Base-by-base conservation (phyloP, 2,888 invertebrate genomes). In the Amphipoea lucens region DNA sequence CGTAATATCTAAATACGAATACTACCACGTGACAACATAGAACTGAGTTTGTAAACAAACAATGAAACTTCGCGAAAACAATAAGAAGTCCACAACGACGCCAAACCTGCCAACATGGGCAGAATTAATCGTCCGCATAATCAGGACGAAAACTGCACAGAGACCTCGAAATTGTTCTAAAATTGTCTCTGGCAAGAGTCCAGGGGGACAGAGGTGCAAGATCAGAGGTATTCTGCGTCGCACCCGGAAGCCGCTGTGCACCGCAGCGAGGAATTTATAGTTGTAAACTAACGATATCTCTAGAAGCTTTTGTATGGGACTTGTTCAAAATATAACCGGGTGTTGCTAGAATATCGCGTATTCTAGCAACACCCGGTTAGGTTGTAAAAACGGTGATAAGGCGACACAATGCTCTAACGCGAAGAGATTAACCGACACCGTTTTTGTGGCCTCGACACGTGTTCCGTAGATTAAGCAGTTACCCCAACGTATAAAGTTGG, bases 161-260 rank as follows among this genome's bases (percentile, higher is more conserved):
- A 91, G 92, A 93, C 93, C 93, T 93, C 93, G 92, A 90, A 92
- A 92, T 87, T 87, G 87, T 90, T 90, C 92, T 93, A 92, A 92
- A 92, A 92, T 89, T 89, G 91, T 88, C 87, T 87, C 92, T 95
- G 95, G 95, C 94, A 90, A 77, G 71, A 76, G 81, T 91, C 95
- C 95, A 95, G 90, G 85, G 87, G 90, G 85, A 87, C 86, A 88
- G 90, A 92, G 93, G 92, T 93, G 91, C 90, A 91, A 88, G 87
- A 86, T 89, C 81, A 84, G 87, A 88, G 86, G 89, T 87, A 87
- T 83, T 81, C 86, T 82, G 85, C 81, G 85, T 85, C 90, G 85
- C 83, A 90, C 84, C 78, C 82, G 90, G 88, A 86, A 87, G 84
- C 76, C 72, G 72, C 76, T 54, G 60, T 70, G 77, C 72, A 82